Evolutionary conservation across 1,140 invertebrate species (phyloP), one percentile per base, ranked within the genome.

Genomic region (Pseudomyrmex gracilis): DNA sequence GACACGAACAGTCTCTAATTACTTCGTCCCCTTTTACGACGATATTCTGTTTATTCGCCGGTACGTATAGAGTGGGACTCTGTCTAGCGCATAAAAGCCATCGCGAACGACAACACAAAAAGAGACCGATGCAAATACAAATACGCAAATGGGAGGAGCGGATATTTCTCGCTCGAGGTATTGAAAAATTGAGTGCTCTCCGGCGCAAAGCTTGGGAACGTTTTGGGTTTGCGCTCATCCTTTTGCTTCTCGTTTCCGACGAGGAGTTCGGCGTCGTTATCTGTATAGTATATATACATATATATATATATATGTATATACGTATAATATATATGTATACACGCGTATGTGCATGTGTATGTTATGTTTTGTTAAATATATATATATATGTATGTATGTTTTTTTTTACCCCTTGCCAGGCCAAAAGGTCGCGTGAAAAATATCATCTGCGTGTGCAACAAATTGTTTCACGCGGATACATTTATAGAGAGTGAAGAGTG

Each of bases 161-260:
- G 71, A 87, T 87, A 86, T 87, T 86, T 78, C 43, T 68, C 77
- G 43, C 76, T 63, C 63, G 64, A 34, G 64, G n/a, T 87, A 87
- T 83, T 87, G 85, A 87, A 87, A 84, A 87, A 87, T 87, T 87
- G 73, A 78, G 55, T 85, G 83, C 87, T 87, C 87, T 87, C 55
- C 64, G 10, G 20, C 20, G 58, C 55, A 70, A 80, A 80, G 66
- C 89, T 89, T 74, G 86, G 58, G 49, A 66, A 84, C 84, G 58
- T 45, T 43, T 24, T 24, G 17, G 43, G 61, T 47, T 76, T 60
- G 58, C 49, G 61, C 24, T 64, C 53, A 71, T 80, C 55, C 66
- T 80, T 58, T 80, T 60, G n/a, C 55, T 43, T 20, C 43, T 45
- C 43, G 20, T 47, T 58, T 24, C 43, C 53, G 9, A 22, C 43